Conservation (phyloP, 2,797 vertebrate genomes). For the Coregonus ussuriensis region DNA sequence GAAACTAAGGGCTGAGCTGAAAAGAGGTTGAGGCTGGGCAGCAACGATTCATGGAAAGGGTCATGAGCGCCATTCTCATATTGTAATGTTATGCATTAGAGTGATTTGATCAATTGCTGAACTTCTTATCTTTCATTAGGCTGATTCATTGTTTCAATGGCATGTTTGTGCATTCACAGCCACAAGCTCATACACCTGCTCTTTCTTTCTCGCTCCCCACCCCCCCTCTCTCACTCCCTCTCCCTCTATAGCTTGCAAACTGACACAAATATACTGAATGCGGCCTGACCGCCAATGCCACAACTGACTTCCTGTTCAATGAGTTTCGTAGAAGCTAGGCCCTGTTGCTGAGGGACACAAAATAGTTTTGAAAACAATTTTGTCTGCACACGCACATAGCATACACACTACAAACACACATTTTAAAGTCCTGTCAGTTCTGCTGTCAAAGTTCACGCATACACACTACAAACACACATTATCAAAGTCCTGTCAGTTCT, state of each 20-base stretch:
- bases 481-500: neutral
- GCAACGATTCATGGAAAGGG: neutral
- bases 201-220: constrained; percentile 23
- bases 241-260: constrained; percentile 49
- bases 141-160: neutral
- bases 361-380: constrained; percentile 51
- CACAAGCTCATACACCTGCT: constrained; percentile 29
- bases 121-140: neutral
- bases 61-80: neutral
- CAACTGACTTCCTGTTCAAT: constrained; percentile 82
- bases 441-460: neutral
- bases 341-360: constrained; percentile 57
- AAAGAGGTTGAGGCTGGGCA: neutral
- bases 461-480: neutral
- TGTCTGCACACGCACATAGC: neutral
- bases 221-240: neutral
- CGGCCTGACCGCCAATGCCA: constrained; percentile 75
- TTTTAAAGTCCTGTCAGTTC: neutral
- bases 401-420: neutral
- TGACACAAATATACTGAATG: constrained; percentile 71
- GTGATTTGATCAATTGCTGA: neutral
- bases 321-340: constrained; percentile 55
- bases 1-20: constrained; percentile 55
- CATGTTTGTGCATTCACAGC: constrained; percentile 40
- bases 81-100: neutral